Percentiles rank a stretch among this genome's conserved stretches.
Conservation (phyloP, 2,797 vertebrate genomes). For the Danio albolineatus region DNA sequence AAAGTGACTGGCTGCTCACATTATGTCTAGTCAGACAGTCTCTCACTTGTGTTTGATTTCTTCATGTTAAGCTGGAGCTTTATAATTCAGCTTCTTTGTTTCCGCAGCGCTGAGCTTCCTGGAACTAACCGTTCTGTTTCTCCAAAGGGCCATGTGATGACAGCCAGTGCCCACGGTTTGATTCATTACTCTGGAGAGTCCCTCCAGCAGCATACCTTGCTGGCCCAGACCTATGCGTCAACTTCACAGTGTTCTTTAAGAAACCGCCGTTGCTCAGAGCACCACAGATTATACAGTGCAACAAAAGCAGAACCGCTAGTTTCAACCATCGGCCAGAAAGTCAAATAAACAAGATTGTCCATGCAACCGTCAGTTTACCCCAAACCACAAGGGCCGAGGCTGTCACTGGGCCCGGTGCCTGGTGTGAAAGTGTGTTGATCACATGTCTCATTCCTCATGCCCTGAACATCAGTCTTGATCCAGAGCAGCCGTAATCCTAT, state of each 20-base stretch:
- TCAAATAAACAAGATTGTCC: conserved; percentile 30
- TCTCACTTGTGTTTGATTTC: neutral
- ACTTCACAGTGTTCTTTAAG: conserved; percentile 6
- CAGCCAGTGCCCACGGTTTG: conserved; percentile 62
- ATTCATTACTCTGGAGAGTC: conserved; percentile 61
- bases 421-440: conserved; percentile 52
- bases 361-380: neutral
- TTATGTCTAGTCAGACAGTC: neutral
- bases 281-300: conserved; percentile 1
- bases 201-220: conserved; percentile 49
- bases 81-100: conserved; percentile 1
- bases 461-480: conserved; percentile 34
- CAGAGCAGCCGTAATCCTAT: conserved; percentile 70
- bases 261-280: neutral
- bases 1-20: neutral
- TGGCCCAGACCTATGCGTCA: conserved; percentile 32
- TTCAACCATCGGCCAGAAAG: neutral
- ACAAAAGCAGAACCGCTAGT: conserved; percentile 4
- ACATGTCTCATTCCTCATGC: conserved; percentile 46
- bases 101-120: neutral
- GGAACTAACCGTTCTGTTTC: conserved; percentile 25
- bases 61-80: neutral
- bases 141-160: conserved; percentile 65
- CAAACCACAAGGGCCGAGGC: conserved; percentile 11
- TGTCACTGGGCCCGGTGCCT: conserved; percentile 27